Base-by-base conservation (phyloP, 2,797 vertebrate species). In the Clarias fuscus region DNA sequence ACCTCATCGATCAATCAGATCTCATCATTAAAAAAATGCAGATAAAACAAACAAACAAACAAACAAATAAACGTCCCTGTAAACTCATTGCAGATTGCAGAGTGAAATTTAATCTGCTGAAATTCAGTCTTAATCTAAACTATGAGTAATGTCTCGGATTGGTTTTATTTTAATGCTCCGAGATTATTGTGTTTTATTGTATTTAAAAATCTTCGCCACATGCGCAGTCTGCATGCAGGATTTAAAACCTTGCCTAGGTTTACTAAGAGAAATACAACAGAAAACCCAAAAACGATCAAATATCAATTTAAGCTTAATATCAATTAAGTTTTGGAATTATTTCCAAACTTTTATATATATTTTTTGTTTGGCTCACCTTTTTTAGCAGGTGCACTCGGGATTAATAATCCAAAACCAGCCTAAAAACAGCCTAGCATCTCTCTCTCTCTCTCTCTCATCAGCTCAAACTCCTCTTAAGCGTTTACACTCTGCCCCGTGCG, bases 341-440 rank as follows among this genome's bases (percentile, higher is more conserved):
- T 56, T 77, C 22, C 10, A 48, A 68, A 59, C 33, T 68, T 17
- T 4, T 33, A 61, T 30, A 30, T 30, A 1, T 20, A 37, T 75
- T 58, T 22, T 82, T n/a, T 15, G 56, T 53, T 59, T 58, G 8
- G 37, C 89, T 86, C 86, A 90, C 89, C 89, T 73, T 56, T 6
- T 27, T 56, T 56, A 56, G 85, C 88, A 89, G 62, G 86, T 89
- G 83, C 79, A 56, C 82, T 84, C 84, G n/a, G 62, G 73, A 56
- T 48, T 61, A 37, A 4, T 82, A 65, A 72, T 86, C 85, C 85
- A 78, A 84, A 77, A 84, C 59, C 22, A 48, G 33, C 58, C 62
- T 65, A 8, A 73, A 76, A 71, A 37, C 62, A 84, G 53, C 48
- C n/a, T 61, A 80, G 79, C 79, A 71, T 68, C 53, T 58, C 37